These are phyloP conservation scores for Noctua comes DNA, from an alignment of 2,888 invertebrate genomes.

Conservation along the genomic window DNA sequence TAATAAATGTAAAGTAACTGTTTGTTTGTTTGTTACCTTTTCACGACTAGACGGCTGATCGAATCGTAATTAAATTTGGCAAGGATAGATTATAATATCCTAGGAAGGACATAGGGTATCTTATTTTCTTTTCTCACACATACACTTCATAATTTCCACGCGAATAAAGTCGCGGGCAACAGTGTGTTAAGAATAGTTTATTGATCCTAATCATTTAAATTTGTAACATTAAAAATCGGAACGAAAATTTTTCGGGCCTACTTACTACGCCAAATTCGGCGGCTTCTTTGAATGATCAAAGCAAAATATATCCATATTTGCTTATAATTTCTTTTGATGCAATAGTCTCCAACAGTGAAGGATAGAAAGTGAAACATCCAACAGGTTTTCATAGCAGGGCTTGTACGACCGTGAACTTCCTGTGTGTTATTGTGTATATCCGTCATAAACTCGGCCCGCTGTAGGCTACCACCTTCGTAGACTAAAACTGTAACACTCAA, in stretches of 20 bases:
- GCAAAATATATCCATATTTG: background rate
- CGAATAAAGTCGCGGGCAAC: no score
- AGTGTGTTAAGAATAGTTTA: background rate
- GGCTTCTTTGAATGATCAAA: background rate
- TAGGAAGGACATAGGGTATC: no score
- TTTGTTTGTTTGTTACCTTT: no score
- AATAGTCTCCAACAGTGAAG: conserved; percentile 45
- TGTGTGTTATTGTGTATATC: conserved; percentile 73
- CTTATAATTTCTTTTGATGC: conserved; percentile 32
- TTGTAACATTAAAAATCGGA: background rate
- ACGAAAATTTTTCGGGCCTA: background rate
- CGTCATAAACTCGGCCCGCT: conserved; percentile 63
- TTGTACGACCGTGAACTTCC: conserved; percentile 85
- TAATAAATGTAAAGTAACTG: no score
- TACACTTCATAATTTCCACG: no score
- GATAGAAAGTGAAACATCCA: conserved; percentile 76
- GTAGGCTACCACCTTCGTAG: conserved; percentile 57
- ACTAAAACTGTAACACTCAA: conserved; percentile 29
- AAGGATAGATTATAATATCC: no score
- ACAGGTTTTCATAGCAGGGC: conserved; percentile 70
- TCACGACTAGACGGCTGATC: no score
- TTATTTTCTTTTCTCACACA: no score
- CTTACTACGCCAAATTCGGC: background rate
- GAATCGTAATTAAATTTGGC: no score
- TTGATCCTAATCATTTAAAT: background rate